Percentiles rank a stretch among this genome's conserved stretches.
Conservation (phyloP, 2,797 vertebrate species). For the Oryzias dopingdopingensis region DNA sequence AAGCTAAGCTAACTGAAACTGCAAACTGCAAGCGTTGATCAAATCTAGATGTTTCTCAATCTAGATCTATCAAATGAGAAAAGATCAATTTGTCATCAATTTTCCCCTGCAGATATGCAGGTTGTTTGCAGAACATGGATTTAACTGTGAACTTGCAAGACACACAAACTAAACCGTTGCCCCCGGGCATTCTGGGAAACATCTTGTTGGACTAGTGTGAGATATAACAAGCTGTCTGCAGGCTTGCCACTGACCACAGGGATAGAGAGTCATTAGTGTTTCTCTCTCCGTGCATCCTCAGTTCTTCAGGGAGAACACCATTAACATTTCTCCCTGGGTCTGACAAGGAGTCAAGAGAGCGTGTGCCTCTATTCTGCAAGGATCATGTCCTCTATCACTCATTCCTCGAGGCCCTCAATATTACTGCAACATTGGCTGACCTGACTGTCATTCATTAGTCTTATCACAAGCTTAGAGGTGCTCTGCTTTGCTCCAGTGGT, state of each 20-base stretch:
- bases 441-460: constrained; percentile 37
- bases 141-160: constrained; percentile 1
- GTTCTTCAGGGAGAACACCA: constrained; percentile 51
- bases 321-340: constrained; percentile 54
- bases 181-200: constrained; percentile 34
- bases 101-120: background rate
- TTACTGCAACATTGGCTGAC: constrained; percentile 29
- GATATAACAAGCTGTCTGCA: constrained; percentile 56
- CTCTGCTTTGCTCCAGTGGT: constrained; percentile 33
- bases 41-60: background rate
- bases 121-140: background rate
- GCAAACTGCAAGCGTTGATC: background rate
- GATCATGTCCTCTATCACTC: constrained; percentile 51
- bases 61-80: background rate
- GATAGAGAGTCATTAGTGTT: constrained; percentile 53
- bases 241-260: constrained; percentile 47
- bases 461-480: constrained; percentile 34
- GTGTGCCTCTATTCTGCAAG: constrained; percentile 49
- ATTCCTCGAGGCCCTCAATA: constrained; percentile 30
- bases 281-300: constrained; percentile 39
- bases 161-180: constrained; percentile 17
- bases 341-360: constrained; percentile 57
- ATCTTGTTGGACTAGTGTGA: constrained; percentile 44
- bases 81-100: background rate
- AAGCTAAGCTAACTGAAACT: background rate